Conservation (phyloP, 2,888 invertebrate genomes). For the Melikaiella ostensackeni region DNA sequence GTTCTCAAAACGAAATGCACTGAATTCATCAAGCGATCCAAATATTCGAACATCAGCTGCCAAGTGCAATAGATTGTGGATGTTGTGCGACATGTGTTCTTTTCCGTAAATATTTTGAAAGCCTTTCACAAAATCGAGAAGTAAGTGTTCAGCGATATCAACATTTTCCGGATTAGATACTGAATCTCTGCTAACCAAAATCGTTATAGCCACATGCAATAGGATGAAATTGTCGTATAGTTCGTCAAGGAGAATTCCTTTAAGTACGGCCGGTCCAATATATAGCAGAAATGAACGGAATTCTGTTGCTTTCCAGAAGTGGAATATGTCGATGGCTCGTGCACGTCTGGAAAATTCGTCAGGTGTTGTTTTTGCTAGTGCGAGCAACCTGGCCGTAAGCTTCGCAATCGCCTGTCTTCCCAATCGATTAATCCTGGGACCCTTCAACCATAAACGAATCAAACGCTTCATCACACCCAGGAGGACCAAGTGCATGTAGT, state of each 20-base stretch:
- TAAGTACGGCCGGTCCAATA: neutral
- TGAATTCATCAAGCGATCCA: neutral
- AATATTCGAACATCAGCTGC: neutral
- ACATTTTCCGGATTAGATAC: neutral
- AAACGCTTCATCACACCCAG: no score
- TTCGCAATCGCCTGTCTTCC: no score
- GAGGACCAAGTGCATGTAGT: no score
- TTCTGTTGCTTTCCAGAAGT: no score
- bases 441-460: no score
- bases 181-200: neutral
- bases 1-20: neutral
- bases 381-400: no score
- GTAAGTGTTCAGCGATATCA: neutral
- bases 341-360: no score
- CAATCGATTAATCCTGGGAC: no score
- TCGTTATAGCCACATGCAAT: neutral
- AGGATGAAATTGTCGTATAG: neutral
- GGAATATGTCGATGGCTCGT: no score
- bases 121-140: neutral
- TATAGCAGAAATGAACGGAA: no score
- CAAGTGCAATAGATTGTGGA: neutral
- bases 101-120: constrained; percentile 1
- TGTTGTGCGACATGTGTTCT: neutral
- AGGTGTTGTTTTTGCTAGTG: no score
- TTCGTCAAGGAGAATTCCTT: neutral